Base-by-base conservation (phyloP, 2,797 vertebrate genomes). In the Phrynocephalus guinanensis region DNA sequence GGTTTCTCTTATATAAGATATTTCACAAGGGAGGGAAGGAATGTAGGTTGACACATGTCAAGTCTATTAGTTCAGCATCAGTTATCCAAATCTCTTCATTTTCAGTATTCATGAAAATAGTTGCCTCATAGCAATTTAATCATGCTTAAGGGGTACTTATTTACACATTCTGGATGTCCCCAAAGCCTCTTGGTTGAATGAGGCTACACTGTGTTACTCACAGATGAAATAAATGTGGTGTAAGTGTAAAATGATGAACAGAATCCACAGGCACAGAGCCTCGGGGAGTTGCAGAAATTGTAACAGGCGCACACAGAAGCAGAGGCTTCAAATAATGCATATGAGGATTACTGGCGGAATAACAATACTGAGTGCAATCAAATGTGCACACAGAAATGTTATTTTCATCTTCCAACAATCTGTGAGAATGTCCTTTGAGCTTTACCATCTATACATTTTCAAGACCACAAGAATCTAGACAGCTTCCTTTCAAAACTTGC, bases 171-270 rank as follows among this genome's bases (percentile, higher is more conserved):
- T 70, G n/a, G 66, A 24, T 86, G 48, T 79, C 67, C 33, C 67
- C n/a, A 86, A 71, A 86, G n/a, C 13, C 50, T 86, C 22, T 60
- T 38, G 48, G 30, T 86, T 56, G 68, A 86, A 85, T 70, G 48
- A 70, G 30, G 5, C 11, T 33, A 15, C 28, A n/a, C 83, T 50
- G 44, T 52, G 28, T 70, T 68, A 52, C 44, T 85, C 75, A 72
- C 50, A 79, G 75, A 52, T 78, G n/a, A 85, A 79, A 30, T 22
- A 78, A 52, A 52, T 50, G n/a, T 1, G 24, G 13, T 24, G 30
- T 7, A 30, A 70, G 5, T 67, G 15, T n/a, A 67, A n/a, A 77
- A 67, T 28, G 16, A 13, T 48, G n/a, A 33, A 44, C 13, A 67
- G 16, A 85, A 72, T 73, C 50, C 68, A 60, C n/a, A 70, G 28